A percentile compares a stretch with the other conserved stretches of the same genome.
These are phyloP conservation scores for Apamea crenata DNA, from an alignment of 2,888 invertebrate genomes.

Conservation along the genomic window DNA sequence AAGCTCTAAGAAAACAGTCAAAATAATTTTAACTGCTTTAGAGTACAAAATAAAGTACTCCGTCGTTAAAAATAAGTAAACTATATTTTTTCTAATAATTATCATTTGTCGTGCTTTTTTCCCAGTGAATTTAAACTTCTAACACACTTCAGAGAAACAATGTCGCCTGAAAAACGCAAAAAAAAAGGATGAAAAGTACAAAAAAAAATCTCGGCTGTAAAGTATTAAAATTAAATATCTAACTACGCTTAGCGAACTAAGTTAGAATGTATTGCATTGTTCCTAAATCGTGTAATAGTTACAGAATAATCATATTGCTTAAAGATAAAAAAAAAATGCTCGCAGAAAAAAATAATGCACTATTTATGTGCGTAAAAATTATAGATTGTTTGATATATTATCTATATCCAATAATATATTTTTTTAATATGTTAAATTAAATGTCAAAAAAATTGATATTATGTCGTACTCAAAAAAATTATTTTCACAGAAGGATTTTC, in stretches of 20 bases:
- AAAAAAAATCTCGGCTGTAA: conserved; percentile 74
- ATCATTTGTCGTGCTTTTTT: conserved; percentile 60
- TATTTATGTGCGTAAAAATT: conserved; percentile 75
- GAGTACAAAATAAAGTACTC: conserved; percentile 42
- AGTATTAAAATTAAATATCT: conserved; percentile 78
- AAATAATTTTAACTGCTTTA: conserved; percentile 35
- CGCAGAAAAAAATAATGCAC: conserved; percentile 78
- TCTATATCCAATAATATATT: conserved; percentile 59
- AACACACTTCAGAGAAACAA: conserved; percentile 43
- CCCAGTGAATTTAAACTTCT: conserved; percentile 61
- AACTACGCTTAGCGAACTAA: conserved; percentile 81
- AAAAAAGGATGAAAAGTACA: conserved; percentile 68
- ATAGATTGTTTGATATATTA: conserved; percentile 68
- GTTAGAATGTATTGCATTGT: conserved; percentile 86
- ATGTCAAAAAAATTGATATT: conserved; percentile 60
- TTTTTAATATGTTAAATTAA: conserved; percentile 51
- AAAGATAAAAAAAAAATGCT: conserved; percentile 74
- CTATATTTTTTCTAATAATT: conserved; percentile 56
- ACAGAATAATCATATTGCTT: conserved; percentile 72
- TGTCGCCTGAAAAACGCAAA: conserved; percentile 62
- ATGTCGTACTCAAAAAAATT: conserved; percentile 56
- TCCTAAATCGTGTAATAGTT: conserved; percentile 74
- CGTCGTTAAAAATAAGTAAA: conserved; percentile 45
- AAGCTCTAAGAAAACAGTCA: conserved; percentile 44
- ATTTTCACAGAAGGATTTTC: background rate